A percentile compares a stretch with the other conserved stretches of the same genome.
phyloP scores from a whole-genome alignment of 2,113 vertebrate species.

The Tyrannus savana region DNA sequence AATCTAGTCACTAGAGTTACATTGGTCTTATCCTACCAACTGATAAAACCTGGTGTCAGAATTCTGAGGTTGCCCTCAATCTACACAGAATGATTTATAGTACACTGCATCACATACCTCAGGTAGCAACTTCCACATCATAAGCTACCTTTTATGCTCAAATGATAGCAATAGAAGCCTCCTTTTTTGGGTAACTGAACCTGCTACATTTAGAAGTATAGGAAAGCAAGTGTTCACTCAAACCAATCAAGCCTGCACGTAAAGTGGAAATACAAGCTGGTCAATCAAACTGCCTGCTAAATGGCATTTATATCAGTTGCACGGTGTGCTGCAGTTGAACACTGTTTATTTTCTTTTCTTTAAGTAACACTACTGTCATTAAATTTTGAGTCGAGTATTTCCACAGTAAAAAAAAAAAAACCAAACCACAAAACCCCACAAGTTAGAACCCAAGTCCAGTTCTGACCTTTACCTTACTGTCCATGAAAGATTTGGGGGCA shows the following conservation, averaged over 20 bases:
- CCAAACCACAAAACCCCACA: neutral
- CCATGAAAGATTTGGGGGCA: neutral
- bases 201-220: neutral
- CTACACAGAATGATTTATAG: neutral
- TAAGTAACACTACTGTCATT: neutral
- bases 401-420: neutral
- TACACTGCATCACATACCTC: neutral
- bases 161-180: too few relatives aligned
- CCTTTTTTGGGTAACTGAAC: too few relatives aligned
- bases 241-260: neutral
- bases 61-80: neutral
- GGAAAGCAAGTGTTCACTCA: neutral
- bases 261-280: neutral
- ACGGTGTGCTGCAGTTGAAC: neutral
- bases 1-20: neutral
- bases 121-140: neutral
- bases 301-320: neutral
- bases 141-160: neutral
- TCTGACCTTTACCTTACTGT: neutral
- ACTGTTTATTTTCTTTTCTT: neutral
- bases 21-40: neutral
- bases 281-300: neutral
- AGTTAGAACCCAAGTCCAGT: neutral
- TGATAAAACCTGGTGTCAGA: neutral
- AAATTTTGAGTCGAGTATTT: neutral